Conservation (phyloP, 2,797 vertebrate species). For the Pangasius sanitwongsei region DNA sequence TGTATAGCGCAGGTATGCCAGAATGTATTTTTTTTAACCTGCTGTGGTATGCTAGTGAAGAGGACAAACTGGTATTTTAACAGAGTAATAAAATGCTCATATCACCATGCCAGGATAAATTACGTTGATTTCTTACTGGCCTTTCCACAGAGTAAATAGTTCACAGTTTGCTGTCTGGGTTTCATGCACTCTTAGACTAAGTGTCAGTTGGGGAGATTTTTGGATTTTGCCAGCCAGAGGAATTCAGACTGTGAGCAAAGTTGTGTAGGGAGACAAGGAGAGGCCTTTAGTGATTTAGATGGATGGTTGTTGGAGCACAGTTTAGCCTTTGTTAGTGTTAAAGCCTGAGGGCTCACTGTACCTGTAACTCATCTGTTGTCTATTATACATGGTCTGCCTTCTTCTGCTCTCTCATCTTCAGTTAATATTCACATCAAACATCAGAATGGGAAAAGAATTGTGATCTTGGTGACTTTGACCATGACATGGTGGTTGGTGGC, state of each 20-base stretch:
- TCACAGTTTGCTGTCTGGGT: constrained; percentile 61
- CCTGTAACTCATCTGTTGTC: constrained; percentile 2
- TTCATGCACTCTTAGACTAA: constrained; percentile 55
- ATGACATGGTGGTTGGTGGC: neutral
- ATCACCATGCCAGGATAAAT: constrained; percentile 59
- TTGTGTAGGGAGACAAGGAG: constrained; percentile 35
- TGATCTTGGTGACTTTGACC: neutral
- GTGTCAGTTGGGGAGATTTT: constrained; percentile 54
- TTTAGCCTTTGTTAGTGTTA: constrained; percentile 38
- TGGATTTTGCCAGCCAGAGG: constrained; percentile 40
- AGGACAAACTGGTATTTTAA: constrained; percentile 46
- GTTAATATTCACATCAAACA: neutral
- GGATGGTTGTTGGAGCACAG: constrained; percentile 30
- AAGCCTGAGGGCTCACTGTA: neutral
- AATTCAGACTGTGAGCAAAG: constrained; percentile 51
- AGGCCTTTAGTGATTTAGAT: constrained; percentile 21
- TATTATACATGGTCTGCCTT: neutral
- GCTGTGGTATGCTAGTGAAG: constrained; percentile 21
- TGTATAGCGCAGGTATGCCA: constrained; percentile 7
- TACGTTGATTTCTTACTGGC: constrained; percentile 57
- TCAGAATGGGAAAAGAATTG: neutral
- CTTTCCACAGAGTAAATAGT: constrained; percentile 56
- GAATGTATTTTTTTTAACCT: constrained; percentile 45
- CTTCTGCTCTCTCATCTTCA: neutral
- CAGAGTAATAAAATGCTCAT: constrained; percentile 46